Evolutionary conservation across 2,113 vertebrate genomes (phyloP).

Genomic region (Poeciliopsis turrubarensis): DNA sequence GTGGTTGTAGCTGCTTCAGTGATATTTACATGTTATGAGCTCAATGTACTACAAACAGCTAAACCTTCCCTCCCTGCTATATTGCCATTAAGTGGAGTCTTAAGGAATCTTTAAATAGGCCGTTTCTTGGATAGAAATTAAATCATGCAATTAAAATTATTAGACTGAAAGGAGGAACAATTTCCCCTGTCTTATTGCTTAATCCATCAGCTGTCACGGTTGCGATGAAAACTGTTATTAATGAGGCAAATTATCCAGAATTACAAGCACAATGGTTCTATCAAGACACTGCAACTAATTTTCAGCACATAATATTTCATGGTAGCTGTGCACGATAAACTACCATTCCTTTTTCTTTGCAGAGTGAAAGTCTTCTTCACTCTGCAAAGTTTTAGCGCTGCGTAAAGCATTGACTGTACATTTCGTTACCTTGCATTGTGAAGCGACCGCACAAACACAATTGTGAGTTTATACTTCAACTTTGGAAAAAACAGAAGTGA

Average conservation of each 20-base stretch:
- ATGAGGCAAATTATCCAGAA: slow-evolving; percentile 28
- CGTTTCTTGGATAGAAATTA: slow-evolving; percentile 21
- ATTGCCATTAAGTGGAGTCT: neutral
- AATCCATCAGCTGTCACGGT: slow-evolving; percentile 21
- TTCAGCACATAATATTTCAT: slow-evolving; percentile 8
- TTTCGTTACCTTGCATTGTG: neutral
- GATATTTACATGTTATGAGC: neutral
- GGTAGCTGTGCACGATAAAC: neutral
- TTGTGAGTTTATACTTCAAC: neutral
- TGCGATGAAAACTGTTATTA: slow-evolving; percentile 18
- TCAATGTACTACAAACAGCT: neutral
- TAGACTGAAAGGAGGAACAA: slow-evolving; percentile 25
- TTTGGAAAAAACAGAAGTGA: slow-evolving; percentile 4
- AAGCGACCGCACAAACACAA: neutral
- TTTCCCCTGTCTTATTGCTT: slow-evolving; percentile 1
- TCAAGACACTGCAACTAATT: neutral
- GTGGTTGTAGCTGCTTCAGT: neutral
- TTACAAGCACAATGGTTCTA: slow-evolving; percentile 13
- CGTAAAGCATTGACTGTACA: neutral
- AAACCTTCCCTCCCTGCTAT: neutral
- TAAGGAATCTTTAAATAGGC: slow-evolving; percentile 1
- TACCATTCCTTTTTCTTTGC: neutral
- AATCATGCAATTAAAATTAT: slow-evolving; percentile 31
- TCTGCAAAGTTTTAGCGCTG: neutral
- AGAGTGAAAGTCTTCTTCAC: neutral